Percentiles rank a stretch among this genome's conserved stretches.
phyloP scores from a whole-genome alignment of 2,797 vertebrate species.

The Pyrocephalus nanus region DNA sequence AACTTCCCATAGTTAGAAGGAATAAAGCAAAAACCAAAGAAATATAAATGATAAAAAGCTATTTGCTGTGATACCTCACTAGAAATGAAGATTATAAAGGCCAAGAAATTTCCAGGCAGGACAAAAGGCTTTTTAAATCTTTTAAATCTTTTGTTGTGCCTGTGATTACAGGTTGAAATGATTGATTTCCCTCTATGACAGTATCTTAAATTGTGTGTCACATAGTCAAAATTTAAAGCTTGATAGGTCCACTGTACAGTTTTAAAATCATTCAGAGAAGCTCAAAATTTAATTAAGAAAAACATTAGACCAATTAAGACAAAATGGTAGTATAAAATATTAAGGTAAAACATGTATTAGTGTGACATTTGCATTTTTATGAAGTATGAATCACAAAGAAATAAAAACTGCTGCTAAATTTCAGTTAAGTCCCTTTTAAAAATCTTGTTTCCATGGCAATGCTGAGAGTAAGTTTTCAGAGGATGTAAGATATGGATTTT shows the following conservation, averaged over 20 bases:
- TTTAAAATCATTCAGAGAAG: constrained; percentile 64
- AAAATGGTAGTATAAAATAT: constrained; percentile 77
- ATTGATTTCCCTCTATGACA: constrained; percentile 73
- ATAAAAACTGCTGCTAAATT: constrained; percentile 82
- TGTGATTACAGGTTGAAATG: constrained; percentile 64
- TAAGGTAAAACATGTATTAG: constrained; percentile 80
- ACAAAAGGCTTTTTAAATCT: constrained; percentile 56
- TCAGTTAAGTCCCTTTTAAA: constrained; percentile 78
- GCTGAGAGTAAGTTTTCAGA: constrained; percentile 76
- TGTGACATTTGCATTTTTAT: constrained; percentile 82
- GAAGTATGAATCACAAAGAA: constrained; percentile 82
- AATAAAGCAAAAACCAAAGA: constrained; percentile 22
- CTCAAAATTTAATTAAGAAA: constrained; percentile 78
- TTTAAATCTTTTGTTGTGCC: constrained; percentile 69
- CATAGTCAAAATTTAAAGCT: constrained; percentile 71
- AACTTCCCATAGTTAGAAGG: neutral
- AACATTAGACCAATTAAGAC: constrained; percentile 77
- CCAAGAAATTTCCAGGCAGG: constrained; percentile 50
- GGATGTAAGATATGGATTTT: constrained; percentile 78
- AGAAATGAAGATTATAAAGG: constrained; percentile 36
- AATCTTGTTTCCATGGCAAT: constrained; percentile 83
- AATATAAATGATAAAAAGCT: neutral
- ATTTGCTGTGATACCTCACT: neutral
- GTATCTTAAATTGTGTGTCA: constrained; percentile 73
- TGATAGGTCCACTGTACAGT: constrained; percentile 58